phyloP scores from a whole-genome alignment of 2,888 invertebrate genomes.

The Dasysyrphus albostriatus region DNA sequence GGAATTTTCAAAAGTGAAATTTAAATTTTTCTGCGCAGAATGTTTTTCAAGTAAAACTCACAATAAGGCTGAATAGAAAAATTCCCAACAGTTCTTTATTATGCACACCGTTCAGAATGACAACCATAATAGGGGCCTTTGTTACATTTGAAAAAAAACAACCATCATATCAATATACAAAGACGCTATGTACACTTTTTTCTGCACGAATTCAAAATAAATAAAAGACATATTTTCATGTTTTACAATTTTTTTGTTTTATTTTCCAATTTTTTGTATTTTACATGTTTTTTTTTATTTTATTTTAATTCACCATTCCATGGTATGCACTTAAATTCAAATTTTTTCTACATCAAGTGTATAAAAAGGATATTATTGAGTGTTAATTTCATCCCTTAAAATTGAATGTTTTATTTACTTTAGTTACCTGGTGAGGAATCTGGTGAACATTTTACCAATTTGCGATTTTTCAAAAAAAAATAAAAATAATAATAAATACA shows the following conservation, averaged over 20 bases:
- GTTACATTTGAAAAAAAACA: too few species aligned
- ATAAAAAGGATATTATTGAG: conserved; percentile 65
- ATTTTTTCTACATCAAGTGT: conserved; percentile 72
- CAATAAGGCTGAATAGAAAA: too few species aligned
- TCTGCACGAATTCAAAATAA: neutral
- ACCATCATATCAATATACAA: too few species aligned
- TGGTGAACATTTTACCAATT: conserved; percentile 59
- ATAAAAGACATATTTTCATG: conserved; percentile 16
- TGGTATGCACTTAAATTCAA: conserved; percentile 73
- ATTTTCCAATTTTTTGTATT: conserved; percentile 73
- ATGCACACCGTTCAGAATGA: too few species aligned
- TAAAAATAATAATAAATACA: conserved; percentile 56
- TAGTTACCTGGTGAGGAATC: conserved; percentile 56
- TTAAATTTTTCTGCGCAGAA: too few species aligned
- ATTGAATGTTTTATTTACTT: conserved; percentile 44
- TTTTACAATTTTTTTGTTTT: conserved; percentile 76
- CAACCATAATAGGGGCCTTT: too few species aligned
- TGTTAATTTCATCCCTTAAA: conserved; percentile 52
- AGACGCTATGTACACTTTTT: neutral
- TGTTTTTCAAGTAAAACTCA: too few species aligned
- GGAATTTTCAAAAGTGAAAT: too few species aligned
- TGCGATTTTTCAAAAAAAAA: conserved; percentile 48
- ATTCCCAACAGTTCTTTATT: too few species aligned
- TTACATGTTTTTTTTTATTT: conserved; percentile 70
- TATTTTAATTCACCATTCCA: conserved; percentile 69